Percentiles rank a stretch among this genome's conserved stretches.
Evolutionary conservation across 2,888 invertebrate genomes (phyloP).

Genomic region (Acrobeloides nanus): DNA sequence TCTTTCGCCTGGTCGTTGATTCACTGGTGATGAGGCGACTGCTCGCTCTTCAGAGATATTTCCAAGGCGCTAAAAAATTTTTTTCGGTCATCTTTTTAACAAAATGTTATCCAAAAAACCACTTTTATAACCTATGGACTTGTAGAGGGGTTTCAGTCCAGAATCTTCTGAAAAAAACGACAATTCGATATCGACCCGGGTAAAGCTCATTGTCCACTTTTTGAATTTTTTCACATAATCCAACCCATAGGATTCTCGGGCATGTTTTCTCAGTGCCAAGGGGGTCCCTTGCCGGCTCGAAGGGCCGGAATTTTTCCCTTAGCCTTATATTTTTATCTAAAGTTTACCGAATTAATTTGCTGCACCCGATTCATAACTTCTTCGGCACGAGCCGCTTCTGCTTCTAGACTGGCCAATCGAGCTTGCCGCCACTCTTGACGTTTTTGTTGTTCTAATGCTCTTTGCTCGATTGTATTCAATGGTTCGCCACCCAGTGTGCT

Average conservation of each 20-base stretch:
- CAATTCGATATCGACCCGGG: too few relatives aligned
- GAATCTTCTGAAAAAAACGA: too few relatives aligned
- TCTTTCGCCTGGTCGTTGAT: too few relatives aligned
- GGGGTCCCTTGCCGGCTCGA: too few relatives aligned
- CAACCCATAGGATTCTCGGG: too few relatives aligned
- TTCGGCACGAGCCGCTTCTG: slow-evolving; percentile 83
- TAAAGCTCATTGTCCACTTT: too few relatives aligned
- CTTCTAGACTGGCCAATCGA: slow-evolving; percentile 58
- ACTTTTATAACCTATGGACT: slow-evolving; percentile 1
- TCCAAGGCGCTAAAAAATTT: slow-evolving; percentile 11
- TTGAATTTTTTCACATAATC: too few relatives aligned
- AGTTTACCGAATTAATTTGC: slow-evolving; percentile 9
- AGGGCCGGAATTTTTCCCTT: too few relatives aligned
- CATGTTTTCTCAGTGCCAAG: too few relatives aligned
- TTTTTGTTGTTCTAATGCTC: slow-evolving; percentile 72
- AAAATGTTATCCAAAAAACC: neutral
- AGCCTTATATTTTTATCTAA: neutral
- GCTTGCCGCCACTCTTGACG: slow-evolving; percentile 86
- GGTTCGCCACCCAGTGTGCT: slow-evolving; percentile 30
- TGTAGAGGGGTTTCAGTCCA: too few relatives aligned
- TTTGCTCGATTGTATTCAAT: slow-evolving; percentile 66
- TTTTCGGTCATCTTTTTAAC: neutral
- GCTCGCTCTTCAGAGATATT: slow-evolving; percentile 11
- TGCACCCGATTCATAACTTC: slow-evolving; percentile 67
- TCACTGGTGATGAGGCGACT: slow-evolving; percentile 5